These are phyloP conservation scores for Drosophila sechellia DNA, from an alignment of 1,140 invertebrate species.

Conservation along the genomic window DNA sequence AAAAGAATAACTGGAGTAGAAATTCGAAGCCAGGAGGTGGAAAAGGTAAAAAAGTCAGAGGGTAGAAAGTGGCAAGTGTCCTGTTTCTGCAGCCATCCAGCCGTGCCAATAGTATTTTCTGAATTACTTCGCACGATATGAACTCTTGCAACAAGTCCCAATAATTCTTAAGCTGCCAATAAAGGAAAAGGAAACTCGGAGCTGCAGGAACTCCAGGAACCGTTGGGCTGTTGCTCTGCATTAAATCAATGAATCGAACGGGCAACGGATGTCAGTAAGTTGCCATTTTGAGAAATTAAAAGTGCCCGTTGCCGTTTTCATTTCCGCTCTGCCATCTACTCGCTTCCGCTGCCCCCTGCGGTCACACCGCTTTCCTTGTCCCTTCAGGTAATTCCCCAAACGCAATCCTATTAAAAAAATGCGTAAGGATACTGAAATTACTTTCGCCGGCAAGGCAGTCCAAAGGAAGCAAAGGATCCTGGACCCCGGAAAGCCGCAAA, in stretches of 20 bases:
- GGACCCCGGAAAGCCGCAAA: constrained; percentile 56
- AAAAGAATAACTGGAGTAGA: neutral
- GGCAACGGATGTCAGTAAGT: constrained; percentile 72
- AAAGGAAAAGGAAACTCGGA: constrained; percentile 26
- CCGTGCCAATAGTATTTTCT: constrained; percentile 59
- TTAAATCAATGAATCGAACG: constrained; percentile 80
- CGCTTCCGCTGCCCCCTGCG: constrained; percentile 51
- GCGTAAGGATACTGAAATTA: constrained; percentile 34
- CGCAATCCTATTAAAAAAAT: constrained; percentile 77
- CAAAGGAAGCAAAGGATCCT: neutral
- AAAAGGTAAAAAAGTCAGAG: constrained; percentile 14
- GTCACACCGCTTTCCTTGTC: constrained; percentile 13
- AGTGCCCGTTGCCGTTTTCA: constrained; percentile 79
- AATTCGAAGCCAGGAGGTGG: constrained; percentile 13
- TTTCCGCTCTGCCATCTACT: constrained; percentile 51
- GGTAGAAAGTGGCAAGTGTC: constrained; percentile 11
- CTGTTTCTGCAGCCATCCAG: constrained; percentile 2
- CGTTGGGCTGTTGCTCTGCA: constrained; percentile 62
- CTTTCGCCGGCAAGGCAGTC: constrained; percentile 24
- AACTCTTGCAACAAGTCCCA: constrained; percentile 78
- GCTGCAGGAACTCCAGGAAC: neutral
- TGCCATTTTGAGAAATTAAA: constrained; percentile 83
- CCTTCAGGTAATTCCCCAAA: constrained; percentile 72
- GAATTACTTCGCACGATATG: constrained; percentile 77
- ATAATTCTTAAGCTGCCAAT: constrained; percentile 71